phyloP scores from a whole-genome alignment of 2,113 vertebrate genomes.

The Gallinago jamesoni region DNA sequence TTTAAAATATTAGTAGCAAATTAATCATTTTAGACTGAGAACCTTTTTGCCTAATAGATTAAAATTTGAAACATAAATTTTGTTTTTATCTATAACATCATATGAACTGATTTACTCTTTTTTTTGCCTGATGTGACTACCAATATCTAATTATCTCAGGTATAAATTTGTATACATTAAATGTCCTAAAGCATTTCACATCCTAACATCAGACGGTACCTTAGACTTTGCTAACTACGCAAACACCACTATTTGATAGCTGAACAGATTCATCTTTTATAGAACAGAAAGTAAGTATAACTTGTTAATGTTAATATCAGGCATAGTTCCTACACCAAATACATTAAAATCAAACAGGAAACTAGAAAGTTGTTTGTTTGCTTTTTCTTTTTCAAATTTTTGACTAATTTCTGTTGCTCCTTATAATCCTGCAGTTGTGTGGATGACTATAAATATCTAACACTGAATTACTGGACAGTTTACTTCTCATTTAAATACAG shows the following conservation, averaged over 20 bases:
- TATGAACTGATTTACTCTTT: slow-evolving; percentile 48
- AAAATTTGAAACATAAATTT: slow-evolving; percentile 51
- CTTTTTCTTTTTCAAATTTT: background rate
- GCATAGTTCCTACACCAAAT: background rate
- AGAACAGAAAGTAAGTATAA: background rate
- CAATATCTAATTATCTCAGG: slow-evolving; percentile 2
- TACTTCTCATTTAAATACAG: slow-evolving; percentile 48
- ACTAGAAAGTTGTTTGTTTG: background rate
- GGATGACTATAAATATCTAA: slow-evolving; percentile 31
- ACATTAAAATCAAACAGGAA: slow-evolving; percentile 52
- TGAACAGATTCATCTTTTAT: background rate
- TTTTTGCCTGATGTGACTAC: background rate
- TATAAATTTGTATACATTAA: slow-evolving; percentile 4
- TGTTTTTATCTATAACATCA: slow-evolving; percentile 25
- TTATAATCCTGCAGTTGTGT: slow-evolving; percentile 8
- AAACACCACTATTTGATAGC: background rate
- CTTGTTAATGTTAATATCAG: slow-evolving; percentile 2
- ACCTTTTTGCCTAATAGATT: slow-evolving; percentile 36
- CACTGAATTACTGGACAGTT: slow-evolving; percentile 54
- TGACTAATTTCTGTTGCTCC: background rate
- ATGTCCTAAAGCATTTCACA: background rate
- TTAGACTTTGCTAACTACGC: background rate
- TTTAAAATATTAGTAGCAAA: slow-evolving; percentile 64
- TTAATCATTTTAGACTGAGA: slow-evolving; percentile 41
- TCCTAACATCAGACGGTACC: background rate